These are phyloP conservation scores for Alosa alosa DNA, from an alignment of 2,113 vertebrate species.

Conservation along the genomic window DNA sequence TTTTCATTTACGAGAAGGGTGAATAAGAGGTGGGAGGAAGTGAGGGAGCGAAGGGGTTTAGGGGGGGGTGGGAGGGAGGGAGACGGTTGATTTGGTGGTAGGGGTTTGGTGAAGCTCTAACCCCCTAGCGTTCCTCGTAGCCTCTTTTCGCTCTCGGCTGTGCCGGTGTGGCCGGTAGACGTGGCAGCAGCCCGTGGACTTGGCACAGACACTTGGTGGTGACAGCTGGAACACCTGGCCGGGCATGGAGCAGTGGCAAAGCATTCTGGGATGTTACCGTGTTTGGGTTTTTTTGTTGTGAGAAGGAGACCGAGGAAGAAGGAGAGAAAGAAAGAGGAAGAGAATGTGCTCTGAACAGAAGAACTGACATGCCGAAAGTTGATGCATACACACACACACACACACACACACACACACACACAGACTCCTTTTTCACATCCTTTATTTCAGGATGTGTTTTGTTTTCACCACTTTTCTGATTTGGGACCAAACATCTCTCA, in stretches of 20 bases:
- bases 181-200: not conserved
- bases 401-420: not conserved
- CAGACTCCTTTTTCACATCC: not conserved
- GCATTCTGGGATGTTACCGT: not conserved
- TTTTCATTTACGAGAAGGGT: not conserved
- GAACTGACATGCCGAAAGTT: not conserved
- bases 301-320: not conserved
- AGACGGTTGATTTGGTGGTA: not conserved
- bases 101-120: not conserved
- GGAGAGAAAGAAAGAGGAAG: not conserved
- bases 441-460: not conserved
- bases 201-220: not conserved
- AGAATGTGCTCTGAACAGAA: not conserved
- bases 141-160: not conserved
- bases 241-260: not conserved
- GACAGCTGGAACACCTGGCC: not conserved
- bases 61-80: not conserved
- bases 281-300: not conserved
- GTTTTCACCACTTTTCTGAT: not conserved
- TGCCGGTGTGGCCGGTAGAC: not conserved
- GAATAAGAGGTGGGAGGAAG: not conserved
- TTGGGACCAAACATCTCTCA: conserved; percentile 9
- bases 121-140: not conserved
- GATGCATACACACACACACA: not conserved
- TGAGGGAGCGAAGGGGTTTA: not conserved